Percentiles rank a stretch among this genome's conserved stretches.
Evolutionary conservation across 2,888 invertebrate species (phyloP).

Genomic region (Electrophaes corylata): DNA sequence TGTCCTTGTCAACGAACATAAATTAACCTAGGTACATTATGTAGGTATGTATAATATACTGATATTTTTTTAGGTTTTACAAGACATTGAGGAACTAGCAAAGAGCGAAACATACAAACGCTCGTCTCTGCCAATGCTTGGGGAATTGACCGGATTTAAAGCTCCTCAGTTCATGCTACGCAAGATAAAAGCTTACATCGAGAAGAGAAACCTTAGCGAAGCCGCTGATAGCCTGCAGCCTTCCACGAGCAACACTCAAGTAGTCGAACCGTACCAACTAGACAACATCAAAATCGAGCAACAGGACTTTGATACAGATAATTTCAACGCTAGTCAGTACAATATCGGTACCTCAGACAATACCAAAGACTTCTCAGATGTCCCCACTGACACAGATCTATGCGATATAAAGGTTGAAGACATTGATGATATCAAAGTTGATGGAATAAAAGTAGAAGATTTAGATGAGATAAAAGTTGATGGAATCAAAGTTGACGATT

Average conservation of each 20-base stretch:
- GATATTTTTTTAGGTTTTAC: constrained; percentile 79
- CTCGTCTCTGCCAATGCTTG: constrained; percentile 85
- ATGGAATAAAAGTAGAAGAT: constrained; percentile 74
- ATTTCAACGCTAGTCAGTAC: constrained; percentile 72
- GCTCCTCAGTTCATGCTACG: constrained; percentile 89
- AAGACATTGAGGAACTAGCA: constrained; percentile 90
- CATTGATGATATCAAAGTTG: constrained; percentile 77
- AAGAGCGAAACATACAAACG: constrained; percentile 89
- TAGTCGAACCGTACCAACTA: constrained; percentile 64
- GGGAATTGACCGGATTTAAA: constrained; percentile 89
- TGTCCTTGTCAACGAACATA: no score
- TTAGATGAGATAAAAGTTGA: constrained; percentile 72
- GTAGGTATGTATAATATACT: no score
- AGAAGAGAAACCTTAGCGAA: constrained; percentile 63
- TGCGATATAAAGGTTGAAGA: constrained; percentile 79
- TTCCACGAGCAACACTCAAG: constrained; percentile 61
- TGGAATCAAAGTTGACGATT: constrained; percentile 73
- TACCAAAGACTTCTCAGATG: constrained; percentile 68
- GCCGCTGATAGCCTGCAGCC: constrained; percentile 73
- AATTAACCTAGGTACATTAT: no score
- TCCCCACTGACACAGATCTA: constrained; percentile 70
- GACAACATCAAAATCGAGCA: constrained; percentile 74
- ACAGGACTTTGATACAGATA: constrained; percentile 67
- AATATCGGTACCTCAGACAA: constrained; percentile 63
- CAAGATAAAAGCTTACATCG: constrained; percentile 88